Conservation (phyloP, 2,888 invertebrate genomes). For the Bursaphelenchus okinawaensis region DNA sequence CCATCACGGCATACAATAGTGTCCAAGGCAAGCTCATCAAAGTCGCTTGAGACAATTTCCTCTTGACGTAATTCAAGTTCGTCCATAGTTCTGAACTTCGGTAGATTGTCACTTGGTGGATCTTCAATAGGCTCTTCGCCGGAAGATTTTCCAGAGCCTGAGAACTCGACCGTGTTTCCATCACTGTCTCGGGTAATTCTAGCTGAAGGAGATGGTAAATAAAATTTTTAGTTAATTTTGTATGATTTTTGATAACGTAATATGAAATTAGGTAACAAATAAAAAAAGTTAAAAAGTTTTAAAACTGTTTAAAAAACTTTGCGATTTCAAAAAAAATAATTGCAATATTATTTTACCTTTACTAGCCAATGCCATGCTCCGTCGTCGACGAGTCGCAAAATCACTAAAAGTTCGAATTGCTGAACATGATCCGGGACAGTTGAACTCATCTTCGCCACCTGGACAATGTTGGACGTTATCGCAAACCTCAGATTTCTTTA, state of each 20-base stretch:
- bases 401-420: neutral
- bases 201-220: too few species aligned
- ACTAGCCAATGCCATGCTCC: neutral
- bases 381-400: neutral
- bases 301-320: too few species aligned
- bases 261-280: too few species aligned
- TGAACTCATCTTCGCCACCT: constrained; percentile 40
- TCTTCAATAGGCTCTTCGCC: neutral
- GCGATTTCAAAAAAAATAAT: too few species aligned
- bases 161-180: neutral
- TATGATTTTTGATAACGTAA: too few species aligned
- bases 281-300: too few species aligned
- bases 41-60: constrained; percentile 11
- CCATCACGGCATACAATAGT: constrained; percentile 20
- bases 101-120: neutral
- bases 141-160: neutral
- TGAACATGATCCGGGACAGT: constrained; percentile 46
- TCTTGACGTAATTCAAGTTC: neutral
- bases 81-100: neutral
- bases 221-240: too few species aligned
- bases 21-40: constrained; percentile 2
- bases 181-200: neutral
- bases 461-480: constrained; percentile 43
- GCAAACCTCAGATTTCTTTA: constrained; percentile 36
- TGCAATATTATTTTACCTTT: too few species aligned